Percentiles rank a stretch among this genome's conserved stretches.
Evolutionary conservation across 1,140 invertebrate species (phyloP).

Genomic region (Stenopsyche tienmushanensis): DNA sequence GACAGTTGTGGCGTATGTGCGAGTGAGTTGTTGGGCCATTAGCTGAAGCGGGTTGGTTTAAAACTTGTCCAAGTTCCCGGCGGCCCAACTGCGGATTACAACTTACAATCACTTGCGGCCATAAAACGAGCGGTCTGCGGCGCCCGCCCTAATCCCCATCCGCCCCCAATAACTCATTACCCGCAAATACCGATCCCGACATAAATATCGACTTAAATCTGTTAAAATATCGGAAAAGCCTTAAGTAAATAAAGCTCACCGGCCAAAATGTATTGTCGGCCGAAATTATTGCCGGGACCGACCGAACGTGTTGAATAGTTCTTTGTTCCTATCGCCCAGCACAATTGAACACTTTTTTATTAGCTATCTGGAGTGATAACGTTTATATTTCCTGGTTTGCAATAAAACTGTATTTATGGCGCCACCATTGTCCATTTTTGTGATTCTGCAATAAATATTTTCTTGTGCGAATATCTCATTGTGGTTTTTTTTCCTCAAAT

Average conservation of each 20-base stretch:
- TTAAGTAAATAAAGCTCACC: conserved; percentile 12
- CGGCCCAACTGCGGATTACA: conserved; percentile 36
- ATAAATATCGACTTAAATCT: conserved; percentile 40
- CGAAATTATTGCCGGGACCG: background rate
- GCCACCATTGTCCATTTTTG: too few relatives aligned
- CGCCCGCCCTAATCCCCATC: conserved; percentile 12
- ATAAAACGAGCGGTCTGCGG: conserved; percentile 40
- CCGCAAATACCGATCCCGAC: conserved; percentile 26
- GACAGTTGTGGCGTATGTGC: too few relatives aligned
- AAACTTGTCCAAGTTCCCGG: conserved; percentile 35
- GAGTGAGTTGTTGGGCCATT: background rate
- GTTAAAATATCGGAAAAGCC: conserved; percentile 22
- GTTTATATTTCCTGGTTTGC: too few relatives aligned
- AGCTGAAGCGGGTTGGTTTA: conserved; percentile 18
- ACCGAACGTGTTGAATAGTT: background rate
- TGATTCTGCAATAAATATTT: too few relatives aligned
- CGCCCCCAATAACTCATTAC: conserved; percentile 34
- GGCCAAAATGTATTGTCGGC: background rate
- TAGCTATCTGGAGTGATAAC: too few relatives aligned
- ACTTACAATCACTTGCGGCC: conserved; percentile 42
- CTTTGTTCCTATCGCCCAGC: too few relatives aligned
- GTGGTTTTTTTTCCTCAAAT: too few relatives aligned
- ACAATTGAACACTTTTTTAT: too few relatives aligned
- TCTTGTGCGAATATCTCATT: too few relatives aligned
- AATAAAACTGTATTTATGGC: too few relatives aligned